phyloP scores from a whole-genome alignment of 2,888 invertebrate species.

The Nephrotoma guestfalica region DNA sequence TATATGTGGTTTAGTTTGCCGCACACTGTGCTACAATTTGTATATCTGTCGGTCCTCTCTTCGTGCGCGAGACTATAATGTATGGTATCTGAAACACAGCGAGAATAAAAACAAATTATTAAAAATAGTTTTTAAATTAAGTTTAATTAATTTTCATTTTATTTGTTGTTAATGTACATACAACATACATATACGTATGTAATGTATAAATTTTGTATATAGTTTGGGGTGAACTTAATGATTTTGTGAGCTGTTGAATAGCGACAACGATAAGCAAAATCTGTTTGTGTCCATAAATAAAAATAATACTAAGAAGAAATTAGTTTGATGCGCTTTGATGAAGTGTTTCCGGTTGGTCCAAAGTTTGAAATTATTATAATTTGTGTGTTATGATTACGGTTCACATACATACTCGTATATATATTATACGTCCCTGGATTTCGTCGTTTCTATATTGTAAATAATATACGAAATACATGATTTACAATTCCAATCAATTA shows the following conservation, averaged over 20 bases:
- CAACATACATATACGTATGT: neutral
- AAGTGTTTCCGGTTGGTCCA: neutral
- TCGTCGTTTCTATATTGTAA: neutral
- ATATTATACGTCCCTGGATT: neutral
- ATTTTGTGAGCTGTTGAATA: neutral
- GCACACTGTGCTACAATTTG: neutral
- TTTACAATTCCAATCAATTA: neutral
- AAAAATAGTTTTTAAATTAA: neutral
- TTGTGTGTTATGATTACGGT: neutral
- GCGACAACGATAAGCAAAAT: neutral
- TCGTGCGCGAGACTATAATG: neutral
- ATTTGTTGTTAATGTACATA: neutral
- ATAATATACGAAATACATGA: neutral
- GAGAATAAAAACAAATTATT: neutral
- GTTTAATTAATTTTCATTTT: neutral
- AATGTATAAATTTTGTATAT: neutral
- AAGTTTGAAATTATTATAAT: neutral
- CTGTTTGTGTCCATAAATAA: neutral
- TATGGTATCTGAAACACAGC: neutral
- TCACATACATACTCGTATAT: too few relatives aligned
- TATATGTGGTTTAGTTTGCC: neutral
- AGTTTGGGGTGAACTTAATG: neutral
- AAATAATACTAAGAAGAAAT: too few relatives aligned
- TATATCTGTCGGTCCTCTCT: neutral
- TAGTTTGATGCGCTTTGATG: neutral